Conservation (phyloP, 2,113 vertebrate genomes). For the Neoarius graeffei region DNA sequence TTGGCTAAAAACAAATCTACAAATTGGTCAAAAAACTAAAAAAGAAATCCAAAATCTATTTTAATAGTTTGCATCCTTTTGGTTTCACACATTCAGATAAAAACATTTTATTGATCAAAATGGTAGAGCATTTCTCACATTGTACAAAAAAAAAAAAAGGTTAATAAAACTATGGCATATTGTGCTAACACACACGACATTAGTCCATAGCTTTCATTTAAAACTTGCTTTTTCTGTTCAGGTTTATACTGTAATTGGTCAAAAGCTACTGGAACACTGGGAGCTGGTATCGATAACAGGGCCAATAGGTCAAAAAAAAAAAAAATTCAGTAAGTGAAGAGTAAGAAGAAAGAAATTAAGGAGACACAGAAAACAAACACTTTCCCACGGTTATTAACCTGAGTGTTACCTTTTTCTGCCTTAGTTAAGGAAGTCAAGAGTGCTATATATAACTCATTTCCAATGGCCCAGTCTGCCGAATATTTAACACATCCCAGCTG, state of each 20-base stretch:
- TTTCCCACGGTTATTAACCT: constrained; percentile 98
- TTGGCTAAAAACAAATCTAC: background rate
- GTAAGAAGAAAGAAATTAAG: background rate
- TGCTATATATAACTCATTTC: constrained; percentile 98
- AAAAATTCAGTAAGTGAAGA: background rate
- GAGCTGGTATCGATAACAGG: background rate
- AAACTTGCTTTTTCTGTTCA: background rate
- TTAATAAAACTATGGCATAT: no score
- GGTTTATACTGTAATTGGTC: background rate
- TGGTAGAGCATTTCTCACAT: background rate
- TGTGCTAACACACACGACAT: background rate
- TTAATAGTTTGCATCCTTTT: background rate
- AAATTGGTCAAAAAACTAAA: background rate
- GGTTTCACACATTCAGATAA: background rate
- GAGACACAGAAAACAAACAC: constrained; percentile 36
- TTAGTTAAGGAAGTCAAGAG: constrained; percentile 91
- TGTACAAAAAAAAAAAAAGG: background rate
- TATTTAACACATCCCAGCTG: constrained; percentile 99
- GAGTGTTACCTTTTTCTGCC: constrained; percentile 89
- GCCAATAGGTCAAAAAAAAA: background rate
- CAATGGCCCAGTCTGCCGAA: constrained; percentile 98
- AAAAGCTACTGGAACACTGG: background rate
- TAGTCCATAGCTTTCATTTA: background rate
- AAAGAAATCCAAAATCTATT: background rate
- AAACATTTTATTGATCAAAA: background rate